Evolutionary conservation across 2,888 invertebrate species (phyloP).

Genomic region (Cephus spinipes): DNA sequence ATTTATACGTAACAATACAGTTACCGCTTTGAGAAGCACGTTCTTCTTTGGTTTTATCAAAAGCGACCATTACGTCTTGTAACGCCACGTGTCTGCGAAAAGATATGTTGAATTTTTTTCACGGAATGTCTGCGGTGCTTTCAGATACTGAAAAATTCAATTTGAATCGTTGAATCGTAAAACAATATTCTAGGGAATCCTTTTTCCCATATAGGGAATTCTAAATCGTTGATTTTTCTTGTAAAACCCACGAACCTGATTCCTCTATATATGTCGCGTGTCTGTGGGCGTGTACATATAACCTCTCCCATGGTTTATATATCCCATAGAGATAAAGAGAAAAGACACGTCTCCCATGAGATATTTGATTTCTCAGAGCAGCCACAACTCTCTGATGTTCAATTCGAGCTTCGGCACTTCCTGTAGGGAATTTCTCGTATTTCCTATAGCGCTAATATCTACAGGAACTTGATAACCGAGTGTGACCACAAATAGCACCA

Average conservation of each 20-base stretch:
- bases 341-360: not conserved
- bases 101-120: not conserved
- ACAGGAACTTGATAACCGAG: not conserved
- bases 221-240: not conserved
- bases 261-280: not conserved
- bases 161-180: not conserved
- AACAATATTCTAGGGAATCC: not conserved
- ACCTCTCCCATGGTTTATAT: not conserved
- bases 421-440: not conserved
- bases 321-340: not conserved
- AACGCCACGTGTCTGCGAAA: not conserved
- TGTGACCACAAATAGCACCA: not conserved
- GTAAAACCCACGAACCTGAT: not conserved
- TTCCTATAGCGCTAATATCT: not conserved
- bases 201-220: not conserved
- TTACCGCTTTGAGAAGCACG: too few relatives aligned
- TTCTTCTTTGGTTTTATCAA: too few relatives aligned
- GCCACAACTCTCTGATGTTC: not conserved
- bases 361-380: not conserved
- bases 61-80: too few relatives aligned
- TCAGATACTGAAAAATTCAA: not conserved
- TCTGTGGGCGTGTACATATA: not conserved
- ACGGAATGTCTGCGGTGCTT: not conserved
- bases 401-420: not conserved
- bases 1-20: too few relatives aligned